Percentiles rank a stretch among this genome's conserved stretches.
Conservation (phyloP, 2,113 vertebrate species). For the Bubo blakistoni region DNA sequence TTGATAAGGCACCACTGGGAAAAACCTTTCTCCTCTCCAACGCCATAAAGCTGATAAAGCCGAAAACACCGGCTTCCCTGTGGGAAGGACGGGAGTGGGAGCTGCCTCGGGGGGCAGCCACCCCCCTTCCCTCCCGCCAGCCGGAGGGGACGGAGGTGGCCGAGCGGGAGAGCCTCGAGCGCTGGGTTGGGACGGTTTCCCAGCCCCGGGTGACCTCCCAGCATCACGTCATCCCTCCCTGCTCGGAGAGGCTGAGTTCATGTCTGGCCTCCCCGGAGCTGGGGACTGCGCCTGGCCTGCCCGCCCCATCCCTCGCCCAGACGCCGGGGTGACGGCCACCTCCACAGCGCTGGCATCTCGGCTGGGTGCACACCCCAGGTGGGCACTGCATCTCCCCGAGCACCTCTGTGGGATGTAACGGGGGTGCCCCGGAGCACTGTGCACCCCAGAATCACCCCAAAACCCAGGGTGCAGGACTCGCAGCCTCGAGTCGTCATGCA, state of each 20-base stretch:
- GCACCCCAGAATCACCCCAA: not conserved
- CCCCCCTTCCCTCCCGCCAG: not conserved
- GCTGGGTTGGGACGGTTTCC: not conserved
- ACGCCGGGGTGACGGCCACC: not conserved
- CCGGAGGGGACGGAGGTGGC: not conserved
- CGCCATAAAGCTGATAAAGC: conserved; percentile 28
- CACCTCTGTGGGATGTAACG: fast-evolving
- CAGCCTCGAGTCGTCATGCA: not conserved
- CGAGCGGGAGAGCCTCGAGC: not conserved
- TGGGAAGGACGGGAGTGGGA: not conserved
- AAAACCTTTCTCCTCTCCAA: conserved; percentile 25
- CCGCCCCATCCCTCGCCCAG: not conserved
- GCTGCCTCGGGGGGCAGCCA: not conserved
- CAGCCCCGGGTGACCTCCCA: not conserved
- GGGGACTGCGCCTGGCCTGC: not conserved
- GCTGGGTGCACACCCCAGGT: fast-evolving
- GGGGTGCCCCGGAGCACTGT: fast-evolving
- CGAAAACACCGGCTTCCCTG: not conserved
- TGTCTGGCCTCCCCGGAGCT: not conserved
- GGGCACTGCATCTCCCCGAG: not conserved
- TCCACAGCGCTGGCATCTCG: fast-evolving
- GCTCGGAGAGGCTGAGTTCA: conserved; percentile 4
- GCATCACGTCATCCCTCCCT: not conserved
- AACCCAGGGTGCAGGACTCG: fast-evolving
- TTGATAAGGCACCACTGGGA: not conserved